Base-by-base conservation (phyloP, 2,888 invertebrate genomes). In the Cepaea hortensis region DNA sequence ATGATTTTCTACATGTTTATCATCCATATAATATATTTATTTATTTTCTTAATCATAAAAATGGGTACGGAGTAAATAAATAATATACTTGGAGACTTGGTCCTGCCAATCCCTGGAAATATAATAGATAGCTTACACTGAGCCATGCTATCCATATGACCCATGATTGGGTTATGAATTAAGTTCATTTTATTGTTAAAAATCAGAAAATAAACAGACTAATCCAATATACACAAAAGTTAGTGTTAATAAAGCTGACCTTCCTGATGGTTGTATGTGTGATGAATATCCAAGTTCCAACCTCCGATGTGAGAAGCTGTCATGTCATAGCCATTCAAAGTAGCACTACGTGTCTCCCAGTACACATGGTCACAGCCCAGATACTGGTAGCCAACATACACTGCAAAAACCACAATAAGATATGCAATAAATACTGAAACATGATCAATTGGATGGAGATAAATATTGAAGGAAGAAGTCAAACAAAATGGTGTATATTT, bases 201-300 rank as follows among this genome's bases (percentile, higher is more conserved):
- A 35, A 35, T 35, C 35, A 35, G 35, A 35, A 35, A 35, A 35
- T 35, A 35, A 35, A 35, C 35, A 35, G 35, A 35, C 35, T 35
- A 35, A 35, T 35, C 35, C 35, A 35, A 35, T 35, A 35, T 35
- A 35, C 35, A 35, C 35, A 35, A 35, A 35, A 35, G 35, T 35
- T 35, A 35, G 35, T 35, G 35, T 35, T 35, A 55, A 55, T 11
- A 55, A 6, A n/a, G 23, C 79, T 48, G 94, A 97, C 97, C 99
- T 95, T 99, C 98, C 93, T 98, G 98, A 96, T 98, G 98, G 95
- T 99, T 99, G 95, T 99, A 99, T 94, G 98, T 98, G 95, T 99
- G 99, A 95, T 99, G 99, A 89, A 99, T 98, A 94, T 99, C 98
- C 85, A 99, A 95, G 83, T 99, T 98, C 99, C 99, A 99, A 80